A percentile compares a stretch with the other conserved stretches of the same genome.
phyloP scores from a whole-genome alignment of 2,888 invertebrate genomes.

The Spisula subtruncata region DNA sequence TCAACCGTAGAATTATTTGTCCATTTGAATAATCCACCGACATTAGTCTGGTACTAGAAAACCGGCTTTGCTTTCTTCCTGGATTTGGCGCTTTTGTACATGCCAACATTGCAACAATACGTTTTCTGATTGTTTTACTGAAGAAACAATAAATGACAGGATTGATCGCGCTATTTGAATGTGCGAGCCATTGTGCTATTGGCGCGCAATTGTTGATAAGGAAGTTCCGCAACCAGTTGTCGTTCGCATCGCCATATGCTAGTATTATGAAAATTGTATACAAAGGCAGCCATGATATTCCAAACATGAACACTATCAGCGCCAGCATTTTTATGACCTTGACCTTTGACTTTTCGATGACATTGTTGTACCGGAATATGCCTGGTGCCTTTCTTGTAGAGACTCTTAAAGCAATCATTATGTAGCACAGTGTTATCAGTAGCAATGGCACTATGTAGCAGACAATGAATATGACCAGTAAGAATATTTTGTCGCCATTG shows the following conservation, averaged over 20 bases:
- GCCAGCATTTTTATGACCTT: conserved; percentile 98
- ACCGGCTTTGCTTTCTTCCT: conserved; percentile 61
- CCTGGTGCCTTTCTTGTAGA: conserved; percentile 96
- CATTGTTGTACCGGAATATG: conserved; percentile 91
- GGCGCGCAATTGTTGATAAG: conserved; percentile 92
- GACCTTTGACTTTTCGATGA: conserved; percentile 94
- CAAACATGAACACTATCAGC: conserved; percentile 97
- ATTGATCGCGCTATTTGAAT: conserved; percentile 98
- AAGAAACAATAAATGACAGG: conserved; percentile 98
- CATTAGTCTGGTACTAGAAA: conserved; percentile 89
- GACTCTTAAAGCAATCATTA: conserved; percentile 96
- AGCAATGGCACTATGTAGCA: conserved; percentile 97
- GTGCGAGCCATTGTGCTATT: conserved; percentile 97
- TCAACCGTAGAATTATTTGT: conserved; percentile 75
- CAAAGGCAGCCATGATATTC: conserved; percentile 96
- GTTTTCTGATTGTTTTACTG: conserved; percentile 96
- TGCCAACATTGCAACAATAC: conserved; percentile 90
- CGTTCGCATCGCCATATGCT: conserved; percentile 91
- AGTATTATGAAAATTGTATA: conserved; percentile 96
- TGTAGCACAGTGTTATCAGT: conserved; percentile 96
- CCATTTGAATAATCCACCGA: conserved; percentile 82
- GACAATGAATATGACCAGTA: conserved; percentile 94
- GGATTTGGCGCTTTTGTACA: conserved; percentile 64
- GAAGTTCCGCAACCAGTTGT: conserved; percentile 89
- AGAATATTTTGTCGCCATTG: conserved; percentile 94